Percentiles rank a stretch among this genome's conserved stretches.
Conservation (phyloP, 2,888 invertebrate species). For the Leptinotarsa peninsularis region DNA sequence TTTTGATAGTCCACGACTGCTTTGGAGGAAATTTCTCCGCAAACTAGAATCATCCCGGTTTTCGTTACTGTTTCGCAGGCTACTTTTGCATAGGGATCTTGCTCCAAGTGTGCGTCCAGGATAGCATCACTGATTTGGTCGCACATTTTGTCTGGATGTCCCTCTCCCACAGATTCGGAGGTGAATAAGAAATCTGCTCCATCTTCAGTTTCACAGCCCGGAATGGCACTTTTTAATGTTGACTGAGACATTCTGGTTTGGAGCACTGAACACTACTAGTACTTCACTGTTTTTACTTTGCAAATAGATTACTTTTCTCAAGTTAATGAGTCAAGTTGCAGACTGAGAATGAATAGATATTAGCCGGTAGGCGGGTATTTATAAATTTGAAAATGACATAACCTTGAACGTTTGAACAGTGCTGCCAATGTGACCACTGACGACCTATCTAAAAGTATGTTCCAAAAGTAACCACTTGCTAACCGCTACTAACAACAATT, state of each 20-base stretch:
- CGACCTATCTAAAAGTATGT: no score
- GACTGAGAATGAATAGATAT: no score
- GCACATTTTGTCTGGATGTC: conserved; percentile 99
- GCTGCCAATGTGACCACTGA: no score
- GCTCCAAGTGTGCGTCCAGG: conserved; percentile 91
- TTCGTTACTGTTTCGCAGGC: conserved; percentile 99
- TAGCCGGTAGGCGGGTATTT: no score
- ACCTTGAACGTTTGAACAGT: no score
- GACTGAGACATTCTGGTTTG: conserved; percentile 77
- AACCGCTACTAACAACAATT: neutral
- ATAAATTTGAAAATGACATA: no score
- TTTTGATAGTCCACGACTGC: conserved; percentile 98
- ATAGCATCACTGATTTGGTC: conserved; percentile 97
- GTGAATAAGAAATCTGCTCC: conserved; percentile 94
- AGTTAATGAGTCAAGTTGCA: no score
- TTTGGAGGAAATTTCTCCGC: conserved; percentile 98
- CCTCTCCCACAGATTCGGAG: conserved; percentile 97
- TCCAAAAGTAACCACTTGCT: no score
- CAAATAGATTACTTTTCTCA: conserved; percentile 65
- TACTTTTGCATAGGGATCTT: conserved; percentile 97
- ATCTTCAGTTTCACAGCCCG: conserved; percentile 82
- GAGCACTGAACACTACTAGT: conserved; percentile 51
- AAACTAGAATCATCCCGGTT: conserved; percentile 98
- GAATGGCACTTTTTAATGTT: conserved; percentile 73
- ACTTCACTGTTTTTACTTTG: conserved; percentile 65